Conservation (phyloP, 2,888 invertebrate species). For the Chymomyza procnemis region DNA sequence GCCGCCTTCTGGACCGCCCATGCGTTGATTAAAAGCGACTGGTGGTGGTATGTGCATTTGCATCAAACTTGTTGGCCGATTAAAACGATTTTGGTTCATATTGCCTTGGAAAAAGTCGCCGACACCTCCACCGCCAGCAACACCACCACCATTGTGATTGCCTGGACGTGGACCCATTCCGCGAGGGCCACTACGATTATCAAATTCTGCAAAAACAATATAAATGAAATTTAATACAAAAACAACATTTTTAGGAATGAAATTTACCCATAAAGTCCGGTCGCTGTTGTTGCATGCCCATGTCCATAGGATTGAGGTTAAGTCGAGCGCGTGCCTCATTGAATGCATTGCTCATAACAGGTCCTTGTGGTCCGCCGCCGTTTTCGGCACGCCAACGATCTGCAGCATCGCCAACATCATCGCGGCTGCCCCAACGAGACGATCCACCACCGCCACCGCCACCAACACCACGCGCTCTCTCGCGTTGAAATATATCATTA, state of each 20-base stretch:
- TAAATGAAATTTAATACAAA: neutral
- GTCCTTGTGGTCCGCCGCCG: constrained; percentile 41
- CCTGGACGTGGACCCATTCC: constrained; percentile 56
- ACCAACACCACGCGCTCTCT: constrained; percentile 60
- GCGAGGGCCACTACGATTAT: constrained; percentile 64
- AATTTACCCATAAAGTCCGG: constrained; percentile 73
- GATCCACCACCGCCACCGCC: constrained; percentile 42
- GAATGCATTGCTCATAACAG: constrained; percentile 35
- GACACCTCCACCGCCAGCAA: constrained; percentile 32
- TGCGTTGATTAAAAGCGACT: constrained; percentile 73
- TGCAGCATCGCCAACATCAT: constrained; percentile 65
- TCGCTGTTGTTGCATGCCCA: constrained; percentile 54
- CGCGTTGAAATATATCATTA: constrained; percentile 64
- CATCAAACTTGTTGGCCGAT: constrained; percentile 76
- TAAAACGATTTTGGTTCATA: constrained; percentile 77
- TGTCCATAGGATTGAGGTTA: constrained; percentile 67
- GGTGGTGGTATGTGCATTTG: constrained; percentile 78
- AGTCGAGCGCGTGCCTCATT: constrained; percentile 61
- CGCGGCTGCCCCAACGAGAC: constrained; percentile 78
- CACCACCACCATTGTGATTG: constrained; percentile 54
- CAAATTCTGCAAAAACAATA: constrained; percentile 61
- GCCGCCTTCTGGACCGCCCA: constrained; percentile 63
- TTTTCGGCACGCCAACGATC: constrained; percentile 65
- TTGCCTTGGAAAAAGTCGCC: constrained; percentile 73
- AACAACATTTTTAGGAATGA: neutral